These are phyloP conservation scores for Orchestes rusci DNA, from an alignment of 2,888 invertebrate species.

Conservation along the genomic window DNA sequence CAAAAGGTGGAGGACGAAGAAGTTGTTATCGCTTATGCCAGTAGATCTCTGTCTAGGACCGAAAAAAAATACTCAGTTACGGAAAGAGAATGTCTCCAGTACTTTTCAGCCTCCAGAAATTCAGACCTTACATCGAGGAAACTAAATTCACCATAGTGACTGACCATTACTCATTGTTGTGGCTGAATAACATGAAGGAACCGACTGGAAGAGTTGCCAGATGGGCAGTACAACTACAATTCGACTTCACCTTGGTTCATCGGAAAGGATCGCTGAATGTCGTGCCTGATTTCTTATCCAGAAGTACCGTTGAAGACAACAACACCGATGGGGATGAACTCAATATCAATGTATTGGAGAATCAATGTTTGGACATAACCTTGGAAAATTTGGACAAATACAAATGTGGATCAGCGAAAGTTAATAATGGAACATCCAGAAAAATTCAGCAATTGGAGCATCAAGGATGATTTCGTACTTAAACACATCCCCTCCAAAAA, in stretches of 20 bases:
- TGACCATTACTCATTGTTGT: constrained; percentile 28
- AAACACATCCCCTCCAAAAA: neutral
- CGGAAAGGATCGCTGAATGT: constrained; percentile 22
- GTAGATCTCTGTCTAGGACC: constrained; percentile 24
- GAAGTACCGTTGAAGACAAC: constrained; percentile 3
- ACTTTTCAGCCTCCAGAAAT: constrained; percentile 27
- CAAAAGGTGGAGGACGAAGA: constrained; percentile 13
- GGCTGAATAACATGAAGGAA: constrained; percentile 16
- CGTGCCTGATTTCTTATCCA: constrained; percentile 23
- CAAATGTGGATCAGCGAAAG: too few relatives aligned
- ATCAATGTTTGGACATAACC: too few relatives aligned
- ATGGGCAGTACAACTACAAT: constrained; percentile 26
- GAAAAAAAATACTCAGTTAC: constrained; percentile 24
- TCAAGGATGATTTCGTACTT: too few relatives aligned
- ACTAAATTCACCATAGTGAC: constrained; percentile 27
- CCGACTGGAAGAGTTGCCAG: constrained; percentile 25
- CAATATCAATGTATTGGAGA: too few relatives aligned
- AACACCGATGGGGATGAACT: too few relatives aligned
- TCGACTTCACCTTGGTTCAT: constrained; percentile 25
- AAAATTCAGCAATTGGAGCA: neutral
- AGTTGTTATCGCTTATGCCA: constrained; percentile 10
- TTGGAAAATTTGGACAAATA: too few relatives aligned
- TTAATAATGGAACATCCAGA: too few relatives aligned
- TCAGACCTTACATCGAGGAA: constrained; percentile 26
- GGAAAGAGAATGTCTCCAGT: constrained; percentile 30